phyloP scores from a whole-genome alignment of 2,797 vertebrate genomes.

The Neostethus bicornis region DNA sequence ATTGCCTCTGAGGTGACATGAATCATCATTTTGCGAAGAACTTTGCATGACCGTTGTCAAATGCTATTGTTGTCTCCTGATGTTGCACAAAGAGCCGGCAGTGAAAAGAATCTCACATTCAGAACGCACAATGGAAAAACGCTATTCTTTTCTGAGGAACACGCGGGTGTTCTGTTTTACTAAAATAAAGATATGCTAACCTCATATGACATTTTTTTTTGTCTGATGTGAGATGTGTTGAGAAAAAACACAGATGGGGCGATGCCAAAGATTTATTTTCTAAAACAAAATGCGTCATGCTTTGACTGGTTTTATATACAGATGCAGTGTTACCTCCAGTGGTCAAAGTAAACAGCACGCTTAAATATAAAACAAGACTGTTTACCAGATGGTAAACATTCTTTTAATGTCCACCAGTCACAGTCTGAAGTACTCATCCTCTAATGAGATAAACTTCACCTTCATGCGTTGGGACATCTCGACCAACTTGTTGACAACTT shows the following conservation, averaged over 20 bases:
- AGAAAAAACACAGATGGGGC: too few species aligned
- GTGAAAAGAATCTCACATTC: conserved; percentile 11
- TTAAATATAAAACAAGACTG: conserved; percentile 5
- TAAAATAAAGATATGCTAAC: too few species aligned
- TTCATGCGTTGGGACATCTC: conserved; percentile 5
- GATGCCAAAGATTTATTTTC: too few species aligned
- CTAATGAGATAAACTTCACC: too few species aligned
- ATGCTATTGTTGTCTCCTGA: conserved; percentile 12
- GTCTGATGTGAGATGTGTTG: too few species aligned
- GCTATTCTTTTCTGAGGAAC: neutral
- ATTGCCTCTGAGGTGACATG: conserved; percentile 30
- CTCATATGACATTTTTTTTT: too few species aligned
- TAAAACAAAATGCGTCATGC: neutral
- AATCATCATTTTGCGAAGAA: conserved; percentile 37
- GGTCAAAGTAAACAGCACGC: conserved; percentile 3
- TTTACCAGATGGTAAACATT: conserved; percentile 45
- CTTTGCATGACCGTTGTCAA: conserved; percentile 24
- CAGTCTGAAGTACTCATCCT: too few species aligned
- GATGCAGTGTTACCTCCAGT: neutral
- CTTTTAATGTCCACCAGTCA: too few species aligned
- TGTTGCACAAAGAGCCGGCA: conserved; percentile 8
- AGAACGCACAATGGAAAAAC: neutral
- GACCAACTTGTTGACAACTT: too few species aligned
- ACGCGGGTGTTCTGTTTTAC: neutral
- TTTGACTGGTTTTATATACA: conserved; percentile 18